Percentiles rank a stretch among this genome's conserved stretches.
phyloP scores from a whole-genome alignment of 2,797 vertebrate genomes.

The Pagetopsis macropterus region DNA sequence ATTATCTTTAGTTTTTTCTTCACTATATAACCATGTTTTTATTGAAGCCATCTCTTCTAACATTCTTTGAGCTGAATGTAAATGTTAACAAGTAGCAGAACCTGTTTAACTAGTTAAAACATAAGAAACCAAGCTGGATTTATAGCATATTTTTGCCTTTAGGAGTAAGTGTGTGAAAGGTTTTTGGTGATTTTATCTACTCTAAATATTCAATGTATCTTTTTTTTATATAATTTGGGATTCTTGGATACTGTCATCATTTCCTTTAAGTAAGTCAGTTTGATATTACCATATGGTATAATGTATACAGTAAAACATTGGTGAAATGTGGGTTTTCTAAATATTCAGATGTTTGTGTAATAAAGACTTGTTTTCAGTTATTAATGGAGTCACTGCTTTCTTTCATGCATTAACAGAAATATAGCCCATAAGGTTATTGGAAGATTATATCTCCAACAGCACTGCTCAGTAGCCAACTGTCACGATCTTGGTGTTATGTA shows the following conservation, averaged over 20 bases:
- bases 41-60: not conserved
- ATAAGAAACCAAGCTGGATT: not conserved
- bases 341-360: not conserved
- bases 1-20: not conserved
- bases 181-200: not conserved
- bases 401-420: not conserved
- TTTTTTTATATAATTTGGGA: not conserved
- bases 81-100: not conserved
- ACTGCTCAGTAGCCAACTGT: too few species aligned
- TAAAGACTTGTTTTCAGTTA: not conserved
- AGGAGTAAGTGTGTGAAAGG: not conserved
- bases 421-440: not conserved
- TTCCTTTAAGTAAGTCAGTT: not conserved
- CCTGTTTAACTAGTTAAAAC: slow-evolving; percentile 13
- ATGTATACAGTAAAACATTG: too few species aligned
- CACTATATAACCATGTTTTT: slow-evolving; percentile 7
- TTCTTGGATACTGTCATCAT: slow-evolving; percentile 8
- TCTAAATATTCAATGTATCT: not conserved
- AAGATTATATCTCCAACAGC: not conserved
- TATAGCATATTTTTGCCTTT: slow-evolving; percentile 1
- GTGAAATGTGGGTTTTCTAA: too few species aligned
- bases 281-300: too few species aligned
- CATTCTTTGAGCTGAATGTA: slow-evolving; percentile 3
- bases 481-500: too few species aligned
- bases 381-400: not conserved